Base-by-base conservation (phyloP, 2,113 vertebrate species). In the Pelecanus crispus region DNA sequence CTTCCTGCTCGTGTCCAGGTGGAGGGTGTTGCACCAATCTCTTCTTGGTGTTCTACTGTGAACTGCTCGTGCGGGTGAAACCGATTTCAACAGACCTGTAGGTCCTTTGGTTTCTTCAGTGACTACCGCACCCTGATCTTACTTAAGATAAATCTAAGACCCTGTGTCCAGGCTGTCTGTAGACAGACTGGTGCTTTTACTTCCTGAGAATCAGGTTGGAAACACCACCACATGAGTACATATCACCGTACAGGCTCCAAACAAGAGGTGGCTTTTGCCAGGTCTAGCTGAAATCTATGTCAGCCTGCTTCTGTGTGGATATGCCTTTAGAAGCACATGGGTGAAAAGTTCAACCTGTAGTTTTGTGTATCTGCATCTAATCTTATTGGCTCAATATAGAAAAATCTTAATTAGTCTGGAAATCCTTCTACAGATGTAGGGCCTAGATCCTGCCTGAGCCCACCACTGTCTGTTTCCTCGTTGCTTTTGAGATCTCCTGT, bases 221-320 rank as follows among this genome's bases (percentile, higher is more conserved):
- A 62, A 26, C 18, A 14, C 11, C 32, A 58, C 42, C 6, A 6
- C 5, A 3, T 1, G 2, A 53, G 22, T 34, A 9, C 5, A 0
- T 28, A 44, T 20, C 34, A 4, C 49, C 3, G 2, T 36, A 13
- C 42, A 75, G 47, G 21, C 45, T 84, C 24, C 78, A 65, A 61
- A 74, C 4, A 38, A 21, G 59, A 70, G 10, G 17, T 4, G 3
- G 36, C n/a, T 78, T 72, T 47, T 72, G 47, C 40, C 38, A 84
- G 56, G 10, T 63, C 34, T 56, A 1, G 15, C 13, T 22, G n/a
- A 73, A 81, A 44, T 3, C n/a, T 50, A 0, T 2, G 3, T 73
- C 55, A 58, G 7, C 24, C 29, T 86, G 19, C 9, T 29, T 53
- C 32, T 68, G n/a, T 18, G 42, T 68, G 20, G 16, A 17, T 81